phyloP scores from a whole-genome alignment of 2,113 vertebrate species.

The Aythya baeri region DNA sequence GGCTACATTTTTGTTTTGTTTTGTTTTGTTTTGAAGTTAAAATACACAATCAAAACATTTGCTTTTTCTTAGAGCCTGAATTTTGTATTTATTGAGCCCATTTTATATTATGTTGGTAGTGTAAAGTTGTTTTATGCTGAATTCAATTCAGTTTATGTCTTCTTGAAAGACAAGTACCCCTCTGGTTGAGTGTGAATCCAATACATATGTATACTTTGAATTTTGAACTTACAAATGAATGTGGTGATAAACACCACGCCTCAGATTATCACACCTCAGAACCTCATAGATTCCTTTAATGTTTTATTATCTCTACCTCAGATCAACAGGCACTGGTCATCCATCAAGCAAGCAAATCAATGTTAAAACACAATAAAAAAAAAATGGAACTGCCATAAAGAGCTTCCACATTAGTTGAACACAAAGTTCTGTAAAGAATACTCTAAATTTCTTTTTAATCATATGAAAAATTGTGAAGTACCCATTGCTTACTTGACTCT shows the following conservation, averaged over 20 bases:
- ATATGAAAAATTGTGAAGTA: neutral
- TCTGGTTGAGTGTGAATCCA: neutral
- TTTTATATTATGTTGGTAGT: neutral
- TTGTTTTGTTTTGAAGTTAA: neutral
- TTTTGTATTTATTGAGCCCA: neutral
- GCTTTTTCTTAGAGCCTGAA: neutral
- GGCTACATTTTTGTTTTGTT: neutral
- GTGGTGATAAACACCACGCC: neutral
- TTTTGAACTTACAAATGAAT: neutral
- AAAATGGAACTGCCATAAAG: neutral
- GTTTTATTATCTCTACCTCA: neutral
- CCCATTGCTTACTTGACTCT: neutral
- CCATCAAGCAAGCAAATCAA: neutral
- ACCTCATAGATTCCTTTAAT: neutral
- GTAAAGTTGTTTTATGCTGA: neutral
- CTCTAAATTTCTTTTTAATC: neutral
- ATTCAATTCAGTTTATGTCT: neutral
- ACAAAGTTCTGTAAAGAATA: neutral
- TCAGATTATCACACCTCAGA: neutral
- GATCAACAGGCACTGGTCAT: neutral
- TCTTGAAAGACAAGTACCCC: constrained; percentile 6
- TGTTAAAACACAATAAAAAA: neutral
- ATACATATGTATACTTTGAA: neutral
- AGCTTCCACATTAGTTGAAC: neutral
- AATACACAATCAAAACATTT: neutral